Base-by-base conservation (phyloP, 2,113 vertebrate genomes). In the Holacanthus passer region DNA sequence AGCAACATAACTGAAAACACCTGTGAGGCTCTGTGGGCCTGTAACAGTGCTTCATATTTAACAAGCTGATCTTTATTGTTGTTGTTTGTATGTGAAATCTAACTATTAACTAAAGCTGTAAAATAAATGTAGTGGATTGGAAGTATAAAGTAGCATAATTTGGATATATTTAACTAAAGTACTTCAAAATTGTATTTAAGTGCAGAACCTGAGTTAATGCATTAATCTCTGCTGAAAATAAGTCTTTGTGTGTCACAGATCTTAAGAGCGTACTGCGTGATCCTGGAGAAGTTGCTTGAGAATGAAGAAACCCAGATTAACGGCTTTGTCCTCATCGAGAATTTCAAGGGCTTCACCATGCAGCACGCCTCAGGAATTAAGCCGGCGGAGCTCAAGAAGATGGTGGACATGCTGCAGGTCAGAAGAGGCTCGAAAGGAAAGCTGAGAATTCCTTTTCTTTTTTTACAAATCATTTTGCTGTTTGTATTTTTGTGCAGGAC, bases 401-500 rank as follows among this genome's bases (percentile, higher is more conserved):
- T 99, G 98, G 98, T 99, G 94, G 98, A 99, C 93, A 99, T 99
- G 98, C 93, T 99, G 71, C 98, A 99, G 98, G 98, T 99, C 87
- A 92, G 82, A 73, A 1, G 27, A 16, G 31, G 52, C 43, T 14
- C 13, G 12, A 1, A 22, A 8, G 4, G 13, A 43, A 24, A 39
- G 13, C 10, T 13, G 11, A 17, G 37, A 20, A 11, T 5, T 9
- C 47, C 3, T 16, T 1, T 20, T 2, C 2, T 14, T 55, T 9
- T 29, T 14, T 17, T 27, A 58, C 1, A 31, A 19, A n/a, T 19
- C 13, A n/a, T 37, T 12, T 31, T 19, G 1, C 19, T 43, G 13
- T 17, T 48, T 68, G 11, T 65, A 1, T 63, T 76, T 48, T 32
- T 86, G 29, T 80, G 58, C 89, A 99, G 98, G 98, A 99, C 79